phyloP scores from a whole-genome alignment of 2,888 invertebrate species.

The Epirrhoe alternata region DNA sequence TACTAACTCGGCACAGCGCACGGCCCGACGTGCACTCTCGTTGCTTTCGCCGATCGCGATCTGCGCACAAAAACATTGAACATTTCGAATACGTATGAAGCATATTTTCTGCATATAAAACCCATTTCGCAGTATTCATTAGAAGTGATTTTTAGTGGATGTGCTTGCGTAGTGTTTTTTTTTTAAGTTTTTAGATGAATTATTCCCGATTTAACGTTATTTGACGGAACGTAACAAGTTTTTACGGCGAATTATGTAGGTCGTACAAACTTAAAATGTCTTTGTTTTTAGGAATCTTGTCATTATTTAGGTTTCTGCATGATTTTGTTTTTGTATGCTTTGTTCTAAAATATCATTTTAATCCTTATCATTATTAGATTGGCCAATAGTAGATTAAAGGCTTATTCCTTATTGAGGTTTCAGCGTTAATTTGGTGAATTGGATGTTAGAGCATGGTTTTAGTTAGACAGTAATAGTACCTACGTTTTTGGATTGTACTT shows the following conservation, averaged over 20 bases:
- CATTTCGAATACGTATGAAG: slow-evolving; percentile 42
- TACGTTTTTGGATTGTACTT: neutral
- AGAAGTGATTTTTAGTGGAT: slow-evolving; percentile 22
- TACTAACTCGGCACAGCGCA: slow-evolving; percentile 62
- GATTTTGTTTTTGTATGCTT: slow-evolving; percentile 11
- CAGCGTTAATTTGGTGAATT: no score
- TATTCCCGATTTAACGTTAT: slow-evolving; percentile 17
- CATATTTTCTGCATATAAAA: slow-evolving; percentile 23
- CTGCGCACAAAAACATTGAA: slow-evolving; percentile 52
- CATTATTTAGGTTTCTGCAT: slow-evolving; percentile 20
- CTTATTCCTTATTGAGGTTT: no score
- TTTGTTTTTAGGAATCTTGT: neutral
- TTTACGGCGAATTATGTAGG: slow-evolving; percentile 29
- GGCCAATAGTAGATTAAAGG: no score
- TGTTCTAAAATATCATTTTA: no score
- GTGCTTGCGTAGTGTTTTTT: slow-evolving; percentile 25
- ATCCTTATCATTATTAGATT: no score
- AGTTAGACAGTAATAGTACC: no score
- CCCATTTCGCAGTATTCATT: slow-evolving; percentile 24
- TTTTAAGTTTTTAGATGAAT: slow-evolving; percentile 6
- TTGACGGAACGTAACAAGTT: slow-evolving; percentile 31
- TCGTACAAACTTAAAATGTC: slow-evolving; percentile 29
- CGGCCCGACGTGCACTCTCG: slow-evolving; percentile 63
- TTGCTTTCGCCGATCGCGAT: slow-evolving; percentile 47
- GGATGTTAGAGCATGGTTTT: no score